Base-by-base conservation (phyloP, 35 echinoderm and acorn worm genomes). In the Patiria miniata region DNA sequence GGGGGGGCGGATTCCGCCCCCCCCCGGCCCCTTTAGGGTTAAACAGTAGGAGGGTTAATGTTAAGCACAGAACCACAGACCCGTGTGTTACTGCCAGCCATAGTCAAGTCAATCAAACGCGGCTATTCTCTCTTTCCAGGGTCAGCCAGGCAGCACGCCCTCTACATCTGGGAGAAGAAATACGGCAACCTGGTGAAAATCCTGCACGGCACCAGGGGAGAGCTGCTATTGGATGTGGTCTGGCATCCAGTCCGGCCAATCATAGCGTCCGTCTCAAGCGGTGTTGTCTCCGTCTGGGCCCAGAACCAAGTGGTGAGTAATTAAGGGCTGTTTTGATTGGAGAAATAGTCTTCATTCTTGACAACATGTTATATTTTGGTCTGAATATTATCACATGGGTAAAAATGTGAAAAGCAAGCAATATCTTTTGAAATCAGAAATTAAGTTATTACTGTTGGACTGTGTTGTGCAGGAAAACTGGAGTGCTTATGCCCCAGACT, bases 211-310 rank as follows among this genome's bases (percentile, higher is more conserved):
- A 99, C 96, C 52, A 77, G 96, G 77, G 96, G 96, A 56, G 96
- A 99, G 69, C 57, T 99, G 5, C 53, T 99, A 79, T 61, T 99
- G 55, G 96, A 99, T 69, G 96, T 99, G 32, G 96, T 99, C 26
- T 99, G 96, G 96, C 96, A 99, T 92, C 96, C 96, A 28, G 96
- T 99, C n/a, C 85, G 96, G 58, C 96, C 96, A 80, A 99, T 99
- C 87, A 99, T 99, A 83, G 96, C 96, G 54, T 99, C 96, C 7
- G 96, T 94, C 1, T 99, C 96, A 36, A 99, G 96, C 80, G 96
- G 96, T 56, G 96, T 99, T 5, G 96, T 99, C 5, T 94, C 93
- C 16, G 89, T 99, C 18, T 99, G 96, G 96, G 96, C 96, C 1
- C 96, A 99, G 81, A 99, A 99, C 79, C 96, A 99, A 95, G 96